Evolutionary conservation across 2,113 vertebrate species (phyloP), one percentile per base, ranked within the genome.

Genomic region (Pseudonaja textilis): DNA sequence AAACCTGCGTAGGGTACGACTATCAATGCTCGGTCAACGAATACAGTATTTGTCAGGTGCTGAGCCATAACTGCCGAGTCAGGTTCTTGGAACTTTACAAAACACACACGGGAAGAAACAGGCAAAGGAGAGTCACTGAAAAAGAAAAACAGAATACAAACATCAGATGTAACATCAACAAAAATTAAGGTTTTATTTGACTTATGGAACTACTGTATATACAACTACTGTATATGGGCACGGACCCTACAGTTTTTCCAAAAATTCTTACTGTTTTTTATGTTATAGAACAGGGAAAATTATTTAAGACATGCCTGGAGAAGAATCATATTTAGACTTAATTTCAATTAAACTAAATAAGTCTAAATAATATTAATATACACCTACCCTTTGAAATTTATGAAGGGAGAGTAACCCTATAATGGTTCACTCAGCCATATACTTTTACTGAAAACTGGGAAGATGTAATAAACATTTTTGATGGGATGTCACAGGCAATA

Each of bases 31-130:
- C 99, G 98, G 98, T 99, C 99, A 98, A 99, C 99, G 97, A 99
- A 99, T 95, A 99, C 99, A 95, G 99, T 99, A 98, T 99, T 99
- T 95, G 99, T 99, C 98, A 99, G 98, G 89, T 99, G 99, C 97
- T 99, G 99, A 85, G 99, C 99, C 97, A 99, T 99, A 96, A 99
- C 99, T 96, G 99, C 99, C 2, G 99, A 99, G 96, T 99, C 99
- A 20, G 99, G 97, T 96, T 99, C 99, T 97, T 98, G 98, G 98
- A 99, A 99, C 98, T 99, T 99, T 99, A 99, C 99, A 99, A 99
- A 99, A 98, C 99, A 99, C 96, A 99, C 99, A 97, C 99, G 99
- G 95, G 99, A 99, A 94, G 99, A 99, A 96, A 99, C 99, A 96
- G 99, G 99, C 98, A 99, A 98, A 97, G 99, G 99, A 96, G 99